These are phyloP conservation scores for Galeopsomyia nigrocyanea DNA, from an alignment of 2,888 invertebrate species.

Conservation along the genomic window DNA sequence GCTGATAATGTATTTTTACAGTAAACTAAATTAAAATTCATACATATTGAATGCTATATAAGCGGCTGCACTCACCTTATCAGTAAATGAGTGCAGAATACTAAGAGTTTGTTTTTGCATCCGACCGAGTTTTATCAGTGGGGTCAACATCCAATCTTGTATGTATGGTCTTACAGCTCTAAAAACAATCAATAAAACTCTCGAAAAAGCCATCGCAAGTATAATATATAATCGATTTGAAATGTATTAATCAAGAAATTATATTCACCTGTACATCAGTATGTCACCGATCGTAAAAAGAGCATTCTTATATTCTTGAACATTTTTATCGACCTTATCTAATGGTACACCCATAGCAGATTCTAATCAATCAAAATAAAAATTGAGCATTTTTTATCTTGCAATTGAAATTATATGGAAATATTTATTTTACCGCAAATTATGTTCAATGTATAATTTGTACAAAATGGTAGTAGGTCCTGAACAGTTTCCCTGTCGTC, in stretches of 20 bases:
- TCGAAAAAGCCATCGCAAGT: not conserved
- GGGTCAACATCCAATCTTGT: slow-evolving; percentile 41
- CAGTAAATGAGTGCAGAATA: slow-evolving; percentile 72
- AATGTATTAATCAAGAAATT: not conserved
- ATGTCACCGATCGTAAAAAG: slow-evolving; percentile 69
- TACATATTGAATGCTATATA: not conserved
- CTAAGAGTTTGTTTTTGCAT: slow-evolving; percentile 69
- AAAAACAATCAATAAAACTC: slow-evolving; percentile 3
- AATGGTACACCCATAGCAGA: slow-evolving; percentile 42
- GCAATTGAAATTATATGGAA: not conserved
- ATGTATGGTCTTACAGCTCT: slow-evolving; percentile 69
- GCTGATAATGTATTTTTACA: not conserved
- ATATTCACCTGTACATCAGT: slow-evolving; percentile 57
- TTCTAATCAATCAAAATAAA: slow-evolving; percentile 28
- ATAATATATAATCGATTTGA: too few relatives aligned
- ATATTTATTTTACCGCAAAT: slow-evolving; percentile 53
- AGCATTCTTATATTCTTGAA: slow-evolving; percentile 72
- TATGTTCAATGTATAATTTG: slow-evolving; percentile 44
- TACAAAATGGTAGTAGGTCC: slow-evolving; percentile 36
- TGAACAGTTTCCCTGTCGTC: slow-evolving; percentile 39
- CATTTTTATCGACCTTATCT: slow-evolving; percentile 58
- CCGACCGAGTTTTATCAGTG: slow-evolving; percentile 64
- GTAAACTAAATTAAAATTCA: not conserved
- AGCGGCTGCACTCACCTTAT: slow-evolving; percentile 62
- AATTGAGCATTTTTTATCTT: not conserved